These are phyloP conservation scores for Melanotaenia trifasciata DNA, from an alignment of 2,797 vertebrate genomes.

Conservation along the genomic window DNA sequence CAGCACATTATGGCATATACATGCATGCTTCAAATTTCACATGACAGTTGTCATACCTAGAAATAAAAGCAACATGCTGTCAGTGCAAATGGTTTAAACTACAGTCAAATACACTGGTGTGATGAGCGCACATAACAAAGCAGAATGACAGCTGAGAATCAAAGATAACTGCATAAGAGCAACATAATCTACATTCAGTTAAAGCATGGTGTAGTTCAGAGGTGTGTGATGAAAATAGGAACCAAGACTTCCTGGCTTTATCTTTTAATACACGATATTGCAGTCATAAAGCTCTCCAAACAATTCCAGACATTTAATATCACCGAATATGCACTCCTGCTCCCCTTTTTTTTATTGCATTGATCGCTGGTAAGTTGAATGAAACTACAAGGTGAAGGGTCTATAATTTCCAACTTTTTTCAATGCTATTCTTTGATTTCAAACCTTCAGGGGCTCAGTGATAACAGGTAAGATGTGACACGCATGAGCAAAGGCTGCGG, in stretches of 20 bases:
- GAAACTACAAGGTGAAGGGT: constrained; percentile 36
- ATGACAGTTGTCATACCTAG: not conserved
- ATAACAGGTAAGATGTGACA: constrained; percentile 50
- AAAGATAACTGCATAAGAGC: not conserved
- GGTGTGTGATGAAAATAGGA: not conserved
- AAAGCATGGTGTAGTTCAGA: not conserved
- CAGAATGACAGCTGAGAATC: not conserved
- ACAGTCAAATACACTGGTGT: not conserved
- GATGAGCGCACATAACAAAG: not conserved
- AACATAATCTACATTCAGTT: not conserved
- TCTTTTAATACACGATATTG: not conserved
- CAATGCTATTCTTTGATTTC: constrained; percentile 14
- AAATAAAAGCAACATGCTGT: not conserved
- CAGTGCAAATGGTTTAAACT: constrained; percentile 1
- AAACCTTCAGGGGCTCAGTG: constrained; percentile 14
- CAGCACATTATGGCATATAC: not conserved
- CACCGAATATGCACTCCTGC: not conserved
- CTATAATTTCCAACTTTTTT: constrained; percentile 34
- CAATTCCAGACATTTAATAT: constrained; percentile 21
- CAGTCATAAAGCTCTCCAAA: not conserved
- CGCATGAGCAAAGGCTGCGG: constrained; percentile 44
- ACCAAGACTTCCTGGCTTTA: constrained; percentile 7
- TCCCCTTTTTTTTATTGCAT: constrained; percentile 28
- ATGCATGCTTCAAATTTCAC: not conserved
- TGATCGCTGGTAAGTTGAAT: constrained; percentile 31